Base-by-base conservation (phyloP, 1,140 invertebrate genomes). In the Drosophila kepulauana region DNA sequence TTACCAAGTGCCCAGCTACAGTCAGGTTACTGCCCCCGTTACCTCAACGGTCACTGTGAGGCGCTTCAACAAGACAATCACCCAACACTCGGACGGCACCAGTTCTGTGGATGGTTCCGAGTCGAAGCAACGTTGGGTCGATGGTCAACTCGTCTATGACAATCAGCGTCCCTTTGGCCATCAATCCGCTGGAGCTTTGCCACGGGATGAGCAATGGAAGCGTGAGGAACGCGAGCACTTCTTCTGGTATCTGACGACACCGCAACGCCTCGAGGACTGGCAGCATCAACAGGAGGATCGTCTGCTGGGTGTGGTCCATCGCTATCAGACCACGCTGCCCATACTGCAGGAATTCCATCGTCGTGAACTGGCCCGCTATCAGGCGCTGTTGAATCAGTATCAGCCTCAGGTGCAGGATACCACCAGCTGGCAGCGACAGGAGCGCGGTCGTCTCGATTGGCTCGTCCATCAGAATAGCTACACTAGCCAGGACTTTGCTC, bases 231-330 rank as follows among this genome's bases (percentile, higher is more conserved):
- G 91, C 10, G 91, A 92, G 45, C 84, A 82, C 13, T 82, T 92
- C 51, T 92, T 91, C 43, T 92, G 91, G 91, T 88, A 80, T 20
- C 38, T 92, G 33, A 80, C 78, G 0, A 75, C 81, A 0, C 78
- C 77, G 5, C 82, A 91, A 41, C 56, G 75, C 0, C 54, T 92
- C 1, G 82, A 91, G 54, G 80, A 79, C 13, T 92, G 91, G 91
- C 89, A 92, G 54, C 81, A 73, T 5, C 82, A 92, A 65, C 91
- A 92, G 46, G 91, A 92, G 49, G 91, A 92, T 46, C 86, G 91
- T 11, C 46, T 92, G 5, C 10, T 80, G 16, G 81, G 74, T 1
- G 77, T 92, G 10, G 91, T 74, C 1, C 71, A 89, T 28, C 84
- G 88, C 4, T 86, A 91, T 61, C 79, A 89, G 0, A 82, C 74